phyloP scores from a whole-genome alignment of 2,888 invertebrate species.

The Busseola fusca region DNA sequence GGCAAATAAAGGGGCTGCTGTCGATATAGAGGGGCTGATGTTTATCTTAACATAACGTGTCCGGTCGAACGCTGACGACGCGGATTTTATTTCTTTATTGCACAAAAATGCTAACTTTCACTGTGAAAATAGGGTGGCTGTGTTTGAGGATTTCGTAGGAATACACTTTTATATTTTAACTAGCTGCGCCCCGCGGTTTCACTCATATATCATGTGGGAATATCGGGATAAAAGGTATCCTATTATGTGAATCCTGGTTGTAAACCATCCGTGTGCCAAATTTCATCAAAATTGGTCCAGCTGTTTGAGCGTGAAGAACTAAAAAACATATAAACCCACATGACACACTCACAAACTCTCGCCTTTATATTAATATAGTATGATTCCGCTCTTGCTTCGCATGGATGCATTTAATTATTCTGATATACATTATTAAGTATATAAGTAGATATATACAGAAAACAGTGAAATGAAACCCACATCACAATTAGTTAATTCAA shows the following conservation, averaged over 20 bases:
- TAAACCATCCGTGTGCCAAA: too few relatives aligned
- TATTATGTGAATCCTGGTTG: too few relatives aligned
- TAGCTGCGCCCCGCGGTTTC: too few relatives aligned
- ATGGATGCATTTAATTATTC: not conserved
- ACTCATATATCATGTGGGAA: too few relatives aligned
- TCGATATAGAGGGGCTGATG: constrained; percentile 65
- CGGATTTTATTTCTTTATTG: constrained; percentile 86
- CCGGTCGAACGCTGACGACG: constrained; percentile 77
- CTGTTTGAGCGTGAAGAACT: too few relatives aligned
- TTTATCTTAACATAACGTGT: constrained; percentile 74
- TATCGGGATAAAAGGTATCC: too few relatives aligned
- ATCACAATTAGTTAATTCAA: not conserved
- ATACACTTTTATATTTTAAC: not conserved
- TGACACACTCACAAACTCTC: too few relatives aligned
- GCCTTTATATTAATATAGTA: too few relatives aligned
- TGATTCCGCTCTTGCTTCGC: too few relatives aligned
- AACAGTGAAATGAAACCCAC: not conserved
- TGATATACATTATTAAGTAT: too few relatives aligned
- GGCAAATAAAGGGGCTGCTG: constrained; percentile 65
- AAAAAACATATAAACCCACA: too few relatives aligned
- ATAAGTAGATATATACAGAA: not conserved
- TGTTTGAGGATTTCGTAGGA: constrained; percentile 9
- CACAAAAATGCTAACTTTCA: constrained; percentile 84
- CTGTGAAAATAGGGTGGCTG: constrained; percentile 64
- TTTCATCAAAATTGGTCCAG: too few relatives aligned